Evolutionary conservation across 2,797 vertebrate species (phyloP), one percentile per base, ranked within the genome.

Genomic region (Masticophis lateralis): DNA sequence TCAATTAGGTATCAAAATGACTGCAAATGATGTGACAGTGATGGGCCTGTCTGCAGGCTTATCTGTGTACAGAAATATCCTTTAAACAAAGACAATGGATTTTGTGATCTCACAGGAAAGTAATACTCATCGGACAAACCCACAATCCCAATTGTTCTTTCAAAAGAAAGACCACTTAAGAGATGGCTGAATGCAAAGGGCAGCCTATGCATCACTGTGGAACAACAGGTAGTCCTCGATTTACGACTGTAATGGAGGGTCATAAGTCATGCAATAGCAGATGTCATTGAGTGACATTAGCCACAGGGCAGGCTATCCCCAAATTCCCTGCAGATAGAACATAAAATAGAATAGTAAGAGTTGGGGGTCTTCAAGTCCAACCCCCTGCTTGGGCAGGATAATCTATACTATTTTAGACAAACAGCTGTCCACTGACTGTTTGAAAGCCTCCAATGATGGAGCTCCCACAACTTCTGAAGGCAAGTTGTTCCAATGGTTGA

Each of bases 1-100:
- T 79, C 25, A 20, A 56, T 55, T 32, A n/a, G 51, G 25, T 59
- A 56, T 37, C 43, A 27, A 53, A 43, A 60, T 20, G 47, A 88
- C 14, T 18, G 25, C 25, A 83, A 16, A 59, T 28, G 56, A n/a
- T 63, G 22, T 20, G 20, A 37, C 1, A 5, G 14, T 16, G 53
- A 16, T 43, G 5, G 1, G 0, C n/a, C 6, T 2, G 2, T n/a
- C 43, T 25, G 20, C 11, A 2, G 83, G 59, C 27, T 0, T 13
- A 14, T 66, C 9, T 56, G 22, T 51, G 47, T 53, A 63, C 5
- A 37, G 9, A 60, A 27, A 57, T 59, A 79, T 6, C 43, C 22
- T 66, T 83, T 25, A 12, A 51, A 83, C 74, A 47, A 43, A 43
- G 18, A 43, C 32, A 43, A 47, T 83, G 37, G 43, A 61, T 74